phyloP scores from a whole-genome alignment of 2,888 invertebrate species.

The Zhuqinia jingwanae region DNA sequence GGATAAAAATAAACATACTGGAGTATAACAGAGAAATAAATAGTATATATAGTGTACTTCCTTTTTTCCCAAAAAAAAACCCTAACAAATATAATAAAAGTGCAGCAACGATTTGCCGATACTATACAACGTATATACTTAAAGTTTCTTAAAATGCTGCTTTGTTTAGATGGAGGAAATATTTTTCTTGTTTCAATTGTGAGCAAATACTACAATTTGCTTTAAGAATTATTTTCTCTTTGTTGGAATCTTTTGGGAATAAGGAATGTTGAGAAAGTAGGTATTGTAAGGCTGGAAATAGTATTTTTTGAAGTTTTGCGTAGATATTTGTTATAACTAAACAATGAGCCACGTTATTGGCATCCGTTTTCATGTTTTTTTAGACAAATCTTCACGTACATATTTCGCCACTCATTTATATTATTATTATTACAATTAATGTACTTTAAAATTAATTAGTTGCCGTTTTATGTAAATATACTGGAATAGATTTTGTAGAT shows the following conservation, averaged over 20 bases:
- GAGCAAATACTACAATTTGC: too few species aligned
- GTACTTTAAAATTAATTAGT: too few species aligned
- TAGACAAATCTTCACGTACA: too few species aligned
- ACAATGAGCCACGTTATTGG: not conserved
- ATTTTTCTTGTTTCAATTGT: too few species aligned
- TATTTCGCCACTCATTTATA: not conserved
- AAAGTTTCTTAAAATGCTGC: too few species aligned
- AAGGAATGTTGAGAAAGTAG: not conserved
- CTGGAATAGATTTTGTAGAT: too few species aligned
- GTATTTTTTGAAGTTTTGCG: not conserved
- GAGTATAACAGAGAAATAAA: not conserved
- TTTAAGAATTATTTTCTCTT: too few species aligned
- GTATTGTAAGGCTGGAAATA: not conserved
- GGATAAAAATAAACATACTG: not conserved
- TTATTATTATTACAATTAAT: too few species aligned
- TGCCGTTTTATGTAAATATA: too few species aligned
- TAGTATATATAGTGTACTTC: conserved; percentile 28
- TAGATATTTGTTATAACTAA: not conserved
- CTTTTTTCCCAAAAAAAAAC: conserved; percentile 3
- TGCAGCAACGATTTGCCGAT: not conserved
- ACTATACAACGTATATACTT: not conserved
- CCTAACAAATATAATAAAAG: not conserved
- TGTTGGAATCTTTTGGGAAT: too few species aligned
- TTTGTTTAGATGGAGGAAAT: too few species aligned
- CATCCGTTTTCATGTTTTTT: not conserved